Evolutionary conservation across 2,888 invertebrate species (phyloP).

Genomic region (Balanococcus diminutus): DNA sequence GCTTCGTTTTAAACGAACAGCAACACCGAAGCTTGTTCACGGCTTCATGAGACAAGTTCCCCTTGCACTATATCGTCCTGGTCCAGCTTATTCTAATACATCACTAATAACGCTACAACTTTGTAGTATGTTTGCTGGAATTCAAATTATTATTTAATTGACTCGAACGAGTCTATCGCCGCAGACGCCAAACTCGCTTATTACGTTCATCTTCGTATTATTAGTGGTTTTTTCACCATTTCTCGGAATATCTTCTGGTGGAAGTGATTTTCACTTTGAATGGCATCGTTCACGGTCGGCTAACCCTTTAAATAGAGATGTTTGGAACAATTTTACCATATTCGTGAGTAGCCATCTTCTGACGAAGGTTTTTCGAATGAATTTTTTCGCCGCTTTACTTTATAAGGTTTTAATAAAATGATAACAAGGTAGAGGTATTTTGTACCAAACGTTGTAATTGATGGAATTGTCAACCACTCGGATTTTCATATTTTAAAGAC

Average conservation of each 20-base stretch:
- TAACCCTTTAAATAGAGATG: not conserved
- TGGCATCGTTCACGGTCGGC: not conserved
- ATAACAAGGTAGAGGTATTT: not conserved
- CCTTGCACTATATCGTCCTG: not conserved
- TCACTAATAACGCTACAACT: slow-evolving; percentile 29
- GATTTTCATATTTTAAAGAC: slow-evolving; percentile 34
- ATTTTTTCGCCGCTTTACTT: not conserved
- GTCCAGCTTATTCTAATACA: slow-evolving; percentile 30
- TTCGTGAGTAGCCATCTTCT: not conserved
- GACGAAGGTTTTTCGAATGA: not conserved
- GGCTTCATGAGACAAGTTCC: slow-evolving; percentile 36
- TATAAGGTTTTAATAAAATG: slow-evolving; percentile 11
- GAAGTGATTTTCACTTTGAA: not conserved
- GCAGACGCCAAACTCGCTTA: slow-evolving; percentile 20
- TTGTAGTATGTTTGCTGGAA: slow-evolving; percentile 1
- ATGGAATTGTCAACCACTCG: slow-evolving; percentile 38
- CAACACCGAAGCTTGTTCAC: slow-evolving; percentile 2
- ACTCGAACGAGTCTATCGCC: slow-evolving; percentile 7
- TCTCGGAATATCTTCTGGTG: not conserved
- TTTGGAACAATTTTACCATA: not conserved
- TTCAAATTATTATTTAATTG: slow-evolving; percentile 25
- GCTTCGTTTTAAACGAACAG: slow-evolving; percentile 20
- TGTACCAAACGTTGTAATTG: slow-evolving; percentile 28
- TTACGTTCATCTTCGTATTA: not conserved
- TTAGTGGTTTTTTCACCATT: not conserved